These are phyloP conservation scores for Corydoras maculifer DNA, from an alignment of 2,113 vertebrate genomes.

Conservation along the genomic window DNA sequence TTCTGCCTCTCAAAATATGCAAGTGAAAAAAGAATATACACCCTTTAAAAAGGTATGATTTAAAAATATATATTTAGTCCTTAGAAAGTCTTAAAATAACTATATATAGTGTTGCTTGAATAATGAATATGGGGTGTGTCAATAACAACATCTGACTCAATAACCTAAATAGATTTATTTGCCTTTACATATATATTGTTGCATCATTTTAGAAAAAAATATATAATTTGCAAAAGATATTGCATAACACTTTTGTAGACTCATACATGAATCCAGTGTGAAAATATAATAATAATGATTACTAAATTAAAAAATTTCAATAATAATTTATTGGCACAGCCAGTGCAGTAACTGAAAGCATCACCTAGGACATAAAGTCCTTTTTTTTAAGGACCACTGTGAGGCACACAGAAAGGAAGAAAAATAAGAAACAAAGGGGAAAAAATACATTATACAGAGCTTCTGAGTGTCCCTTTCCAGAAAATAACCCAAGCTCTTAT, in stretches of 20 bases:
- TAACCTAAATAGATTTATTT: conserved; percentile 32
- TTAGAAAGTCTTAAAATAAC: too few relatives aligned
- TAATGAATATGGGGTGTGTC: neutral
- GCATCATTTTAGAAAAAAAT: neutral
- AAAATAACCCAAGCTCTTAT: conserved; percentile 10
- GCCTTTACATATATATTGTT: neutral
- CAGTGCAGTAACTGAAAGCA: conserved; percentile 37
- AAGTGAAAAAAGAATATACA: too few relatives aligned
- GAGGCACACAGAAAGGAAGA: conserved; percentile 44
- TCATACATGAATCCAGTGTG: neutral
- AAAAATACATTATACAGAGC: neutral
- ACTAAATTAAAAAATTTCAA: conserved; percentile 43
- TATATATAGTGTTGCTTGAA: too few relatives aligned
- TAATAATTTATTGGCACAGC: conserved; percentile 56
- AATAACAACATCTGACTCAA: neutral
- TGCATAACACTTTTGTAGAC: neutral
- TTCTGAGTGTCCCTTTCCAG: conserved; percentile 17
- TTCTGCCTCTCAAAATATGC: neutral
- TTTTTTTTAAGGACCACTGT: conserved; percentile 33
- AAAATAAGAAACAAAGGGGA: too few relatives aligned
- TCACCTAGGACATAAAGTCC: conserved; percentile 39
- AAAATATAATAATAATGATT: conserved; percentile 21
- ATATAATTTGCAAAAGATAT: conserved; percentile 14
- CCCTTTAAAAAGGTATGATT: too few relatives aligned
- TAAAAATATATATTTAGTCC: too few relatives aligned